Conservation (phyloP, 2,888 invertebrate genomes). For the Muschampia plurimacula region DNA sequence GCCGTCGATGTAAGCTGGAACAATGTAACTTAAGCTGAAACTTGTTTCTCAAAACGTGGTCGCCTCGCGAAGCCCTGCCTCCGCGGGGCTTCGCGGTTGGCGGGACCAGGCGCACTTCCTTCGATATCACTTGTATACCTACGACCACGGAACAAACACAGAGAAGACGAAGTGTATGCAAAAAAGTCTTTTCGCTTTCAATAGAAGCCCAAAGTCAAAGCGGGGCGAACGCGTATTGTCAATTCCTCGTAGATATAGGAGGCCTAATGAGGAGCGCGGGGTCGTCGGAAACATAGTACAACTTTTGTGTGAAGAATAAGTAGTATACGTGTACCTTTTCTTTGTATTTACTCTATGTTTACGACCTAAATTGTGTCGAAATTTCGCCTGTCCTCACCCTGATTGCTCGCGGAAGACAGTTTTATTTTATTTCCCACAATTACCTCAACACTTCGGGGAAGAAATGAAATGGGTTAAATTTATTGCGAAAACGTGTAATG, state of each 20-base stretch:
- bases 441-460: background rate
- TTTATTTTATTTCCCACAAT: background rate
- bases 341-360: background rate
- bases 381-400: background rate
- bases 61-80: constrained; percentile 56
- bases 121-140: constrained; percentile 54
- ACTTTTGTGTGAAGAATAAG: background rate
- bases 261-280: background rate
- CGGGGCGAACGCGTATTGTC: background rate
- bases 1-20: constrained; percentile 43
- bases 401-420: constrained; percentile 2
- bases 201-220: background rate
- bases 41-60: constrained; percentile 50
- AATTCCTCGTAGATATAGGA: background rate
- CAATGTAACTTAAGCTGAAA: constrained; percentile 52
- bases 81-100: constrained; percentile 78
- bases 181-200: background rate
- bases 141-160: background rate
- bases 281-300: no score
- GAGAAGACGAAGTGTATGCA: background rate
- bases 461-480: background rate
- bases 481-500: constrained; percentile 13
- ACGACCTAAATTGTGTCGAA: background rate
- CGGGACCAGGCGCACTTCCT: constrained; percentile 66
- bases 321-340: background rate